A percentile compares a stretch with the other conserved stretches of the same genome.
Evolutionary conservation across 1,140 invertebrate species (phyloP).

Genomic region (Drosophila persimilis): DNA sequence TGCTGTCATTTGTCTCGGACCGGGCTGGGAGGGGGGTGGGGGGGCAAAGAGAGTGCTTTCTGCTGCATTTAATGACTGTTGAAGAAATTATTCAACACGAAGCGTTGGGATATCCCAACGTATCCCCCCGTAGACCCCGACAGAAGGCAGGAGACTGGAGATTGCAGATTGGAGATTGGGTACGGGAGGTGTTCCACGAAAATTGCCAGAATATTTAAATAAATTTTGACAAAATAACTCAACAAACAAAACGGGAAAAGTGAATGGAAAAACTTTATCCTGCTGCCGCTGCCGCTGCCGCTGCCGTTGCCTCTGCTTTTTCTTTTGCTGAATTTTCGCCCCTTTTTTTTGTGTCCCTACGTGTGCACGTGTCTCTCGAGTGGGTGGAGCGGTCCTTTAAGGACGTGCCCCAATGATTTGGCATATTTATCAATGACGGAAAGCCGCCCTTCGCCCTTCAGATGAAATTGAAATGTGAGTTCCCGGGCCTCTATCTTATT

Average conservation of each 20-base stretch:
- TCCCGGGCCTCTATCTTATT: no score
- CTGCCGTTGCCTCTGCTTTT: neutral
- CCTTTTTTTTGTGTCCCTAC: constrained; percentile 25
- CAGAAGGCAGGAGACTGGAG: neutral
- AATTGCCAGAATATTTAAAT: constrained; percentile 63
- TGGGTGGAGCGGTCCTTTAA: constrained; percentile 28
- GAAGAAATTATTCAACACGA: constrained; percentile 67
- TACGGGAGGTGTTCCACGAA: constrained; percentile 25
- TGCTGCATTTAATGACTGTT: constrained; percentile 68
- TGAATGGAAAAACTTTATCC: constrained; percentile 59
- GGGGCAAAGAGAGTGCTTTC: constrained; percentile 23
- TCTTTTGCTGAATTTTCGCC: constrained; percentile 13
- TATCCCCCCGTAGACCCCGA: no score
- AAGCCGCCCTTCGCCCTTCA: neutral
- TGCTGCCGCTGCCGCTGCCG: no score
- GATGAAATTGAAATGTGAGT: constrained; percentile 37
- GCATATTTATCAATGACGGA: constrained; percentile 45
- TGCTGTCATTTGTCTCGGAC: constrained; percentile 67
- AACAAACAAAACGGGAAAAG: constrained; percentile 44
- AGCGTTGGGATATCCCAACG: constrained; percentile 29
- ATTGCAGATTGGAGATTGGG: neutral
- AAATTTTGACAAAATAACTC: constrained; percentile 66
- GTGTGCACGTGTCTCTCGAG: constrained; percentile 19
- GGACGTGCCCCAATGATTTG: constrained; percentile 57
- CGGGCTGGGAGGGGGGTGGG: neutral